A percentile compares a stretch with the other conserved stretches of the same genome.
These are phyloP conservation scores for Hemicrepidius hirtus DNA, from an alignment of 2,888 invertebrate genomes.

Conservation along the genomic window DNA sequence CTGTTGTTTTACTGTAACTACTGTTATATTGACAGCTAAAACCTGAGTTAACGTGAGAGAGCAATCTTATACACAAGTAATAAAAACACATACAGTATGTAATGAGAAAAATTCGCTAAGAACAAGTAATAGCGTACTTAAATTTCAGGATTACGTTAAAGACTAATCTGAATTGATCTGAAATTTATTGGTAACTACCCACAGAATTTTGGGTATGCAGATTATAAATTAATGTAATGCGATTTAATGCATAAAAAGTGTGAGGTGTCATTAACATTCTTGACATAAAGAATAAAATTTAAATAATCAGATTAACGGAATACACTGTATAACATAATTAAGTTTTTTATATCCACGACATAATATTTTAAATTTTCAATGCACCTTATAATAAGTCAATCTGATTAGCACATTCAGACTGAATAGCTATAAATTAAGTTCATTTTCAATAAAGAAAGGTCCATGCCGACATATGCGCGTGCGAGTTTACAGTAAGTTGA, in stretches of 20 bases:
- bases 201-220: too few relatives aligned
- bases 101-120: neutral
- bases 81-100: neutral
- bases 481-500: neutral
- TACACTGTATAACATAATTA: too few relatives aligned
- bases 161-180: neutral
- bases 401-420: too few relatives aligned
- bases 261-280: too few relatives aligned
- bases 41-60: constrained; percentile 11
- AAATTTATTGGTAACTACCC: neutral
- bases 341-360: too few relatives aligned
- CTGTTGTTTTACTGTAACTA: neutral
- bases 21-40: constrained; percentile 11
- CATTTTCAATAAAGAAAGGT: neutral
- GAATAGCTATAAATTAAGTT: neutral
- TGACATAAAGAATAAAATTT: too few relatives aligned
- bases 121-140: neutral
- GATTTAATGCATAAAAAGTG: too few relatives aligned
- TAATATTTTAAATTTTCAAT: too few relatives aligned
- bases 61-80: neutral
- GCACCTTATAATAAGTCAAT: too few relatives aligned
- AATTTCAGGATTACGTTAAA: neutral
- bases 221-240: too few relatives aligned
- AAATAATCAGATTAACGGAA: too few relatives aligned
- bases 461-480: neutral